Evolutionary conservation across 1,140 invertebrate genomes (phyloP), one percentile per base, ranked within the genome.

Genomic region (Schlechtendalia chinensis): DNA sequence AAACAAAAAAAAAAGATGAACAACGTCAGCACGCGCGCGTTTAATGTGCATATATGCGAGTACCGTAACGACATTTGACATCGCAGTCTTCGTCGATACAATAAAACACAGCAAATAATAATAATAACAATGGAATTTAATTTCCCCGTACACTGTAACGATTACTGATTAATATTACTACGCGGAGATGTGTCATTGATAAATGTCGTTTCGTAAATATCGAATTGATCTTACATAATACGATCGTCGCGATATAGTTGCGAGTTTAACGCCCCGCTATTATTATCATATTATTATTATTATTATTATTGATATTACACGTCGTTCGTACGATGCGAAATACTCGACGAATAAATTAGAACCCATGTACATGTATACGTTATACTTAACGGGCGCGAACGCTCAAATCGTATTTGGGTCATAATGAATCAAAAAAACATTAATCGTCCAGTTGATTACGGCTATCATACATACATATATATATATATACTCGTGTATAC

Each of bases 361-460:
- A 65, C 63, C n/a, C 63, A 27, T 17, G 24, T 32, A 63, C 32
- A 8, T n/a, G 32, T 39, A 39, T 39, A 39, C 8, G 32, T 39
- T 39, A 39, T 39, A 39, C 61, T 32, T n/a, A 17, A 63, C 29
- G 29, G 32, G 3, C 19, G 61, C n/a, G 32, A 39, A 39, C 32
- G 27, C 19, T 65, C 39, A 39, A 65, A 65, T n/a, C 19, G n/a
- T 12, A 24, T 69, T 69, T 22, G 39, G 65, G 65, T 69, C 65
- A 24, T n/a, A n/a, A 69, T 69, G n/a, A 47, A 69, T 69, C 45
- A 45, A 69, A 47, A 69, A 47, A 14, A 11, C 14, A 39, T 24
- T 39, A 39, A n/a, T n/a, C n/a, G n/a, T n/a, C n/a, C n/a, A 39
- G 32, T 8, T 8, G 32, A 39, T 39, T 39, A 39, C 8, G 8